These are phyloP conservation scores for Whitmania pigra DNA, from an alignment of 1,140 invertebrate genomes.

Conservation along the genomic window DNA sequence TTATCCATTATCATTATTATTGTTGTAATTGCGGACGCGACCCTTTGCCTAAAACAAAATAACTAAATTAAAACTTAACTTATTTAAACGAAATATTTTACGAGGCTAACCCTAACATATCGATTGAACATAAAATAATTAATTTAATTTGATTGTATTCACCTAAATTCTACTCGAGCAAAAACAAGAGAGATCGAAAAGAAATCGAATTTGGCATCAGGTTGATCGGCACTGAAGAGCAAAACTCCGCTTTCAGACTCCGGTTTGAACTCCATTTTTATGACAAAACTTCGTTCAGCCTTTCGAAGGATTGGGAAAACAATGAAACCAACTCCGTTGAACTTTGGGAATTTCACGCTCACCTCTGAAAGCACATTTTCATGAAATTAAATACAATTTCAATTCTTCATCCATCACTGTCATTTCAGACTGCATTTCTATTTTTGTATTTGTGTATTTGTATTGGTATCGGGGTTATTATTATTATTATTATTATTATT, in stretches of 20 bases:
- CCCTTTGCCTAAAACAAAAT: no score
- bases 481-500: no score
- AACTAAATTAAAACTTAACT: no score
- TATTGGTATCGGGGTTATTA: no score
- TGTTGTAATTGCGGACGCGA: no score
- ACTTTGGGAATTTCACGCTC: slow-evolving; percentile 59
- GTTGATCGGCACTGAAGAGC: slow-evolving; percentile 70
- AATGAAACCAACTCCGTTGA: slow-evolving; percentile 56
- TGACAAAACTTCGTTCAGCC: slow-evolving; percentile 43
- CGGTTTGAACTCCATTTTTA: slow-evolving; percentile 58
- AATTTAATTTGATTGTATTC: slow-evolving; percentile 30
- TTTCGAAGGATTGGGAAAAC: slow-evolving; percentile 43
- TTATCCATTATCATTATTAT: no score
- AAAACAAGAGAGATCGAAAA: slow-evolving; percentile 65
- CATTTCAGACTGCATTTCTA: no score
- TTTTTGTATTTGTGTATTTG: no score
- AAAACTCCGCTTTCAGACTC: slow-evolving; percentile 71
- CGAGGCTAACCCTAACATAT: no score
- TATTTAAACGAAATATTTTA: no score
- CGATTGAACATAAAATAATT: no score
- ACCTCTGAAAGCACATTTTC: slow-evolving; percentile 48
- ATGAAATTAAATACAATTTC: slow-evolving; percentile 2
- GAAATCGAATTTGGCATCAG: slow-evolving; percentile 80
- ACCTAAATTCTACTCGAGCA: slow-evolving; percentile 84
- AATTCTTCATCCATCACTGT: neutral